Evolutionary conservation across 2,113 vertebrate species (phyloP).

Genomic region (Acrocephalus arundinaceus): DNA sequence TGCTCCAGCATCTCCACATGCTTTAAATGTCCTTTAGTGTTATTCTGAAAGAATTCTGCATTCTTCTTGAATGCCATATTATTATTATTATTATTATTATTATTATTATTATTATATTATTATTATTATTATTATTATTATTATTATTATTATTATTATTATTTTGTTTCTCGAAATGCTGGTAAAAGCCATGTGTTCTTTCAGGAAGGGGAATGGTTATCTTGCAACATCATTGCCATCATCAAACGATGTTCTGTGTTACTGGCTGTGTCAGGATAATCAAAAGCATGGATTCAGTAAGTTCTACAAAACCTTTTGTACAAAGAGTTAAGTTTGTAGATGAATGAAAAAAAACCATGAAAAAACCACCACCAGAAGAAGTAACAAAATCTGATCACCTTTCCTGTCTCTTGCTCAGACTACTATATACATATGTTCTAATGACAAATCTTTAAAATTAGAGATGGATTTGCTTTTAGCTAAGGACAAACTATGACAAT

Average conservation of each 20-base stretch:
- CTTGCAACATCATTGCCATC: not conserved
- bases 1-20: not conserved
- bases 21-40: not conserved
- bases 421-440: not conserved
- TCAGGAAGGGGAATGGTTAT: not conserved
- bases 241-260: not conserved
- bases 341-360: not conserved
- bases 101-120: too few species aligned
- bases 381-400: not conserved
- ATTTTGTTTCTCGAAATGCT: not conserved
- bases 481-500: not conserved
- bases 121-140: not conserved
- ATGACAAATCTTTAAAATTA: not conserved
- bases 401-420: not conserved
- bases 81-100: too few species aligned
- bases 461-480: not conserved
- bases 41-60: not conserved
- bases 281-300: not conserved
- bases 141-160: not conserved
- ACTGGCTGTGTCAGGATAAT: not conserved
- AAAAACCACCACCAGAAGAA: not conserved
- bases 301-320: not conserved
- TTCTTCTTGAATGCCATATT: not conserved
- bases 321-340: not conserved
- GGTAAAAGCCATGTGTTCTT: not conserved